These are phyloP conservation scores for Drosophila subobscura DNA, from an alignment of 1,140 invertebrate genomes.

Conservation along the genomic window DNA sequence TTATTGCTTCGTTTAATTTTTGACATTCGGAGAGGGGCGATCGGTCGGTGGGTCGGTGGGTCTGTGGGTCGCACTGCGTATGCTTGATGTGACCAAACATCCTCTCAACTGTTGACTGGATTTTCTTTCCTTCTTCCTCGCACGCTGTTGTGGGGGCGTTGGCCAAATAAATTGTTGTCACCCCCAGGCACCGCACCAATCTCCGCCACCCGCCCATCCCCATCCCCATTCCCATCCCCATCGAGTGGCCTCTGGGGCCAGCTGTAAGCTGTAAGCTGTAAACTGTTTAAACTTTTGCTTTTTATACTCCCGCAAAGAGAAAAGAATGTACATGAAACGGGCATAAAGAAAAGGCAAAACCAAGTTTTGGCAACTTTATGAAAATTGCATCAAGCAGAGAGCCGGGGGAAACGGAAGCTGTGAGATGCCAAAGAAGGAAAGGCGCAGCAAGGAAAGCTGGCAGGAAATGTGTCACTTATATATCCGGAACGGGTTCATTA, in stretches of 20 bases:
- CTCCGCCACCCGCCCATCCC: not conserved
- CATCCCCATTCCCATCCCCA: not conserved
- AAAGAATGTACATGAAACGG: constrained; percentile 34
- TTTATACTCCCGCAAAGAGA: constrained; percentile 39
- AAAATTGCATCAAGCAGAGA: constrained; percentile 21
- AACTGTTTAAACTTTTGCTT: constrained; percentile 70
- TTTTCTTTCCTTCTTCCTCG: no score
- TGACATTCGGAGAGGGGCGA: constrained; percentile 6
- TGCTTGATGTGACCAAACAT: constrained; percentile 45
- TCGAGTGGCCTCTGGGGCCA: constrained; percentile 27
- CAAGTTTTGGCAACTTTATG: constrained; percentile 14
- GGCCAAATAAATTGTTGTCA: constrained; percentile 13
- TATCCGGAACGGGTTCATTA: constrained; percentile 33
- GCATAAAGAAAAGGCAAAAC: constrained; percentile 4
- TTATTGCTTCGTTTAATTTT: constrained; percentile 65
- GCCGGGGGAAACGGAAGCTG: not conserved
- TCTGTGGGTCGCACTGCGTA: constrained; percentile 51
- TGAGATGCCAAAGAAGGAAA: constrained; percentile 11
- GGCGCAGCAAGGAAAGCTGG: not conserved
- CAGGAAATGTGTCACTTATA: constrained; percentile 18
- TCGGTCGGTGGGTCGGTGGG: constrained; percentile 24
- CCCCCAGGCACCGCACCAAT: not conserved
- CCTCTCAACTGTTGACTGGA: not conserved
- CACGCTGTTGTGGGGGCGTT: no score
- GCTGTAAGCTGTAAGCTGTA: constrained; percentile 47